Percentiles rank a stretch among this genome's conserved stretches.
These are phyloP conservation scores for Mechanitis messenoides DNA, from an alignment of 2,888 invertebrate species.

Conservation along the genomic window DNA sequence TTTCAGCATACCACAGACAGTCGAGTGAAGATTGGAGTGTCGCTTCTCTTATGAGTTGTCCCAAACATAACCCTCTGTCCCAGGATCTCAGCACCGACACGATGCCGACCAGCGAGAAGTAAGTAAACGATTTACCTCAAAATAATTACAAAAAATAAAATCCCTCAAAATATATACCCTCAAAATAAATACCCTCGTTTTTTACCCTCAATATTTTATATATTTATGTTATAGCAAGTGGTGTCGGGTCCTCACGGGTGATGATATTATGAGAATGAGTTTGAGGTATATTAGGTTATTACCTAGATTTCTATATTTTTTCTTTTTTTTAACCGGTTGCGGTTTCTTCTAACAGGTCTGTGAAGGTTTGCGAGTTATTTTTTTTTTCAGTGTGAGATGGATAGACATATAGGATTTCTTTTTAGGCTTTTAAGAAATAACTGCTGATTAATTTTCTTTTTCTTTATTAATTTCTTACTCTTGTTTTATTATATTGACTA, in stretches of 20 bases:
- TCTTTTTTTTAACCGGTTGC: constrained; percentile 18
- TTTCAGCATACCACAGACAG: constrained; percentile 59
- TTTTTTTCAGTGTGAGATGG: constrained; percentile 19
- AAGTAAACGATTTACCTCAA: constrained; percentile 36
- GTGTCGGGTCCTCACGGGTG: constrained; percentile 80
- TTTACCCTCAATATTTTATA: constrained; percentile 18
- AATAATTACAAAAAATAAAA: neutral
- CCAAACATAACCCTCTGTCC: constrained; percentile 73
- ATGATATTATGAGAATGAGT: constrained; percentile 87
- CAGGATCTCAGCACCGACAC: constrained; percentile 53
- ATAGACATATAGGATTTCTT: constrained; percentile 17
- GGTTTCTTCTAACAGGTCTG: constrained; percentile 22
- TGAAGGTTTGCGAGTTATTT: constrained; percentile 22
- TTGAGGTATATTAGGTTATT: constrained; percentile 75
- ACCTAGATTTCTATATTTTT: constrained; percentile 15
- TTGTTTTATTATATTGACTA: constrained; percentile 5
- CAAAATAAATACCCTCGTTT: neutral
- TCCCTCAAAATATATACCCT: neutral
- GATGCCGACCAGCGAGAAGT: constrained; percentile 69
- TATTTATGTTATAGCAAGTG: constrained; percentile 68
- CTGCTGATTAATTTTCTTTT: constrained; percentile 15
- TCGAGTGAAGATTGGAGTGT: constrained; percentile 81
- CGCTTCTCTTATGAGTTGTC: constrained; percentile 84
- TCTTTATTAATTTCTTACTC: constrained; percentile 9
- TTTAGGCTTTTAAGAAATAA: constrained; percentile 25